Percentiles rank a stretch among this genome's conserved stretches.
phyloP scores from a whole-genome alignment of 2,888 invertebrate species.

The Himalopsyche tibetana region DNA sequence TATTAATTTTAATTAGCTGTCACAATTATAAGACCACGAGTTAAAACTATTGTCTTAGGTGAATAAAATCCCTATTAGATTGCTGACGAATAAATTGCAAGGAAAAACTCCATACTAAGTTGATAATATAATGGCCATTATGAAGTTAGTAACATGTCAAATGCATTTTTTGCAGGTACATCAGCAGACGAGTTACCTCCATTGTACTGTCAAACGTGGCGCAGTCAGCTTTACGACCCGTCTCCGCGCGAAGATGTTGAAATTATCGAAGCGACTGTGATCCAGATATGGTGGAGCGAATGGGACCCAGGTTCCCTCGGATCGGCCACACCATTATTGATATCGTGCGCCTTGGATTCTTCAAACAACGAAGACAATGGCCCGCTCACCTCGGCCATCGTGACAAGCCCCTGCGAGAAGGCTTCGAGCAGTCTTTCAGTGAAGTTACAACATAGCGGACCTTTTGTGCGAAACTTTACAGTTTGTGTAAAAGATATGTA shows the following conservation, averaged over 20 bases:
- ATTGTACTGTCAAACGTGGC: constrained; percentile 77
- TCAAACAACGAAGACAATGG: constrained; percentile 69
- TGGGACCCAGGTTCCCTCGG: constrained; percentile 76
- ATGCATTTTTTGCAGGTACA: constrained; percentile 67
- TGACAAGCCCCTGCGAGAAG: constrained; percentile 75
- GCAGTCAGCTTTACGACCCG: constrained; percentile 70
- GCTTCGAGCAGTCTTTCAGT: constrained; percentile 73
- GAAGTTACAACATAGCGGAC: constrained; percentile 67
- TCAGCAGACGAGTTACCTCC: constrained; percentile 66
- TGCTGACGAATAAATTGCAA: too few relatives aligned
- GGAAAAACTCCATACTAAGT: too few relatives aligned
- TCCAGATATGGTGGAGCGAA: constrained; percentile 80
- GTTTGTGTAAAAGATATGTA: constrained; percentile 85
- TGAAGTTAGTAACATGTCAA: constrained; percentile 61
- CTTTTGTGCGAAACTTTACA: constrained; percentile 75
- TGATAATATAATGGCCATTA: too few relatives aligned
- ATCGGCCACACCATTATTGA: constrained; percentile 77
- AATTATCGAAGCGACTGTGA: constrained; percentile 77
- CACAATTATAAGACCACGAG: too few relatives aligned
- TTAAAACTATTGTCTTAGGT: too few relatives aligned
- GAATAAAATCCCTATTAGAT: too few relatives aligned
- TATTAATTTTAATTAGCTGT: too few relatives aligned
- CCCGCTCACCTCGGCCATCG: constrained; percentile 74
- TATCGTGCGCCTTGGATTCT: constrained; percentile 80
- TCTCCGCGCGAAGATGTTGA: constrained; percentile 71